phyloP scores from a whole-genome alignment of 2,113 vertebrate species.

The Trachemys scripta region DNA sequence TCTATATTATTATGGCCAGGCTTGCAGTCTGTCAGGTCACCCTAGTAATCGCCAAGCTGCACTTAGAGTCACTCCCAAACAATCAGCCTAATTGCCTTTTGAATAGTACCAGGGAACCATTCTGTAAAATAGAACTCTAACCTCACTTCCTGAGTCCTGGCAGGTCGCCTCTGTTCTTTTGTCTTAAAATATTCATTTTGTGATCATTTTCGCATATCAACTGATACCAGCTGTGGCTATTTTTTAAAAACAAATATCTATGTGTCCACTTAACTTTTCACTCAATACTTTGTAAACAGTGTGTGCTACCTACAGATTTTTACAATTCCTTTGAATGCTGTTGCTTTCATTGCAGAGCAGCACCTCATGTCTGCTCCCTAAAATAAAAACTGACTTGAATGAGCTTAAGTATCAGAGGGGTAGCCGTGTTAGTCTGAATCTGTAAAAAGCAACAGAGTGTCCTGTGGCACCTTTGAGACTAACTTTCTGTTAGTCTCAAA shows the following conservation, averaged over 20 bases:
- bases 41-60: not conserved
- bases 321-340: accelerated
- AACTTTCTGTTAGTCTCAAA: no score
- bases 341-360: not conserved
- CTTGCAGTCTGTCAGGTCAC: not conserved
- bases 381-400: not conserved
- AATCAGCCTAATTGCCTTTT: not conserved
- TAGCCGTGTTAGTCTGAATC: no score
- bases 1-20: not conserved
- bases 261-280: not conserved
- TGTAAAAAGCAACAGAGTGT: no score
- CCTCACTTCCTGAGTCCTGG: not conserved
- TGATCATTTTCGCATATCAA: not conserved
- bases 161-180: not conserved
- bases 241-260: not conserved
- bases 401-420: no score
- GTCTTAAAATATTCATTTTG: not conserved
- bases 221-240: not conserved
- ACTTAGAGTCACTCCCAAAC: not conserved
- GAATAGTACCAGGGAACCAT: not conserved
- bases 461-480: no score
- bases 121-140: not conserved
- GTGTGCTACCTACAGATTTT: not conserved
- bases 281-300: not conserved
- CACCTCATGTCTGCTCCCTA: not conserved